These are phyloP conservation scores for Liposcelis brunnea DNA, from an alignment of 2,888 invertebrate genomes.

Conservation along the genomic window DNA sequence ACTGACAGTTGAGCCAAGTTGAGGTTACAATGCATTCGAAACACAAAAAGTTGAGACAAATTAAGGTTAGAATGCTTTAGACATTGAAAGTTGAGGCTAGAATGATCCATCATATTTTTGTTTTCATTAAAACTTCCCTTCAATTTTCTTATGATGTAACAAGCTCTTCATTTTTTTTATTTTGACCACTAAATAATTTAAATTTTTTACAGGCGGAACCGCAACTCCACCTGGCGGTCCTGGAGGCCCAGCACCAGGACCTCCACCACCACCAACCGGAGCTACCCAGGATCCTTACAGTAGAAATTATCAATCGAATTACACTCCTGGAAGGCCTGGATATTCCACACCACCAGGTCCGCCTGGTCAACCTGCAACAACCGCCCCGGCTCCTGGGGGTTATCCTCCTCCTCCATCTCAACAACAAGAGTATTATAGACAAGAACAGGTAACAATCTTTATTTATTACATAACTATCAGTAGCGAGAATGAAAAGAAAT, in stretches of 20 bases:
- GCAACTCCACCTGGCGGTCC: conserved; percentile 2
- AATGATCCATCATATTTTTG: too few relatives aligned
- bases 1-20: too few relatives aligned
- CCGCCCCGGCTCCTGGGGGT: conserved; percentile 29
- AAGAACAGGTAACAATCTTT: conserved; percentile 37
- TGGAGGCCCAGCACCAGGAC: conserved; percentile 18
- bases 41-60: too few relatives aligned
- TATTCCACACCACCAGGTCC: conserved; percentile 26
- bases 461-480: too few relatives aligned
- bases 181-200: too few relatives aligned
- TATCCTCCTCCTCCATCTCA: conserved; percentile 28
- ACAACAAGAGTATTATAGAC: conserved; percentile 31
- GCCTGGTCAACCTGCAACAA: conserved; percentile 21
- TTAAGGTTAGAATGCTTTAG: too few relatives aligned
- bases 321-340: conserved; percentile 16
- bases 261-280: conserved; percentile 24
- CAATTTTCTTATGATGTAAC: too few relatives aligned
- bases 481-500: too few relatives aligned
- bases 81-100: too few relatives aligned
- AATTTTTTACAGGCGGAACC: conserved; percentile 6
- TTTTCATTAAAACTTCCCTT: too few relatives aligned
- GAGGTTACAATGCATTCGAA: too few relatives aligned
- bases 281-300: conserved; percentile 16
- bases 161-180: too few relatives aligned
- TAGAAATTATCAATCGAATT: conserved; percentile 16